Evolutionary conservation across 2,888 invertebrate genomes (phyloP), one percentile per base, ranked within the genome.

Genomic region (Lypha dubia): DNA sequence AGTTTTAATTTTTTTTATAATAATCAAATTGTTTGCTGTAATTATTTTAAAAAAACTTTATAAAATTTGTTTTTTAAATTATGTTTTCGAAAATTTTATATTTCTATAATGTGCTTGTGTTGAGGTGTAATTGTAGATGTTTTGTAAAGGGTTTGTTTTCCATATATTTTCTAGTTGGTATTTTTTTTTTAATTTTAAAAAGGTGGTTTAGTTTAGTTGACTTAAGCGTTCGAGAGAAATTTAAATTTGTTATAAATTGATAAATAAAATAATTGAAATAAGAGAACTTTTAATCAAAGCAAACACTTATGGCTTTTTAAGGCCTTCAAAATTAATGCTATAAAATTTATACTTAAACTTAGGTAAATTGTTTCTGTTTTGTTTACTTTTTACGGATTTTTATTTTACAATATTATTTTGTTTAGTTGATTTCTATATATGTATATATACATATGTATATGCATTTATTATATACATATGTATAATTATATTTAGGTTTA

Each of bases 191-290:
- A 53, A 38, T n/a, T 70, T 83, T 75, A 38, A 75, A 79, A 83
- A 83, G 83, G 83, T 83, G 83, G 83, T 83, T 83, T 83, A 83
- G 79, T 83, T 82, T 79, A 67, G 79, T 79, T 74, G 74, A 65
- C 13, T 65, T 79, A 83, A 83, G 83, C 79, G 73, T 75, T 83
- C 60, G 58, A 79, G 44, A 62, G n/a, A 67, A 74, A 81, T 49
- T 41, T 24, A 46, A 53, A 44, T 17, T 22, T 11, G 44, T 22
- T 15, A 22, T 56, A 56, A 41, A 22, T 24, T 17, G 41, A 20
- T 8, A 49, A 51, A 28, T 60, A 13, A 28, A n/a, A 63, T 20
- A 49, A 49, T 28, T 7, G 15, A 58, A 70, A 60, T 11, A 58
- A 35, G 11, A 28, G 17, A 53, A 56, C n/a, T 51, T 67, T 17